Base-by-base conservation (phyloP, 2,888 invertebrate species). In the Drosophila sordidula region DNA sequence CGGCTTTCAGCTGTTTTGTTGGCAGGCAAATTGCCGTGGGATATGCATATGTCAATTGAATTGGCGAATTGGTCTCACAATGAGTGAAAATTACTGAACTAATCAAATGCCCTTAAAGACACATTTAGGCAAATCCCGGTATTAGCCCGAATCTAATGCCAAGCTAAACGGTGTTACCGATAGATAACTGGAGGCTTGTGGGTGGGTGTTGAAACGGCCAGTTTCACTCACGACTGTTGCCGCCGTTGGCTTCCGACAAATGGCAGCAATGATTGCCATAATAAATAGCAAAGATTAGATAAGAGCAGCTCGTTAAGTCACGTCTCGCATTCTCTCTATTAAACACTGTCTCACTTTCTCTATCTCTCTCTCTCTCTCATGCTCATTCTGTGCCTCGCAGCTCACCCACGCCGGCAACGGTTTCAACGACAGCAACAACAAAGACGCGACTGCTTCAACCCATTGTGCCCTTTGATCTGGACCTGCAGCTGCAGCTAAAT, bases 231-330 rank as follows among this genome's bases (percentile, higher is more conserved):
- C 80, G 80, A 70, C 51, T 68, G 56, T 45, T 58, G 79, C 71
- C 67, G 75, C 80, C 63, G 68, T 78, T 81, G 75, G 87, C 89
- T 84, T 84, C 87, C 89, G 82, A 81, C 78, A 89, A 85, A 89
- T 80, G 69, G 58, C 75, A 59, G 29, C 50, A 59, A 39, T 54
- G 68, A 76, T 70, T 66, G 77, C 76, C 56, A 47, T 49, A 67
- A 78, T 78, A 70, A 78, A 65, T 49, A 51, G 63, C 41, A 42
- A 18, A 49, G 75, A 78, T 76, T 76, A 78, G 76, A 76, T 76
- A 78, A 76, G 57, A 69, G 75, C 58, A 50, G 38, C 70, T 78
- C 66, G 58, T 58, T 70, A 58, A 78, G 42, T 54, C 55, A 58
- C 55, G 29, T 46, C 64, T 63, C 38, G 55, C 50, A 42, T 32